Percentiles rank a stretch among this genome's conserved stretches.
phyloP scores from a whole-genome alignment of 2,113 vertebrate genomes.

The Phaethornis superciliosus region DNA sequence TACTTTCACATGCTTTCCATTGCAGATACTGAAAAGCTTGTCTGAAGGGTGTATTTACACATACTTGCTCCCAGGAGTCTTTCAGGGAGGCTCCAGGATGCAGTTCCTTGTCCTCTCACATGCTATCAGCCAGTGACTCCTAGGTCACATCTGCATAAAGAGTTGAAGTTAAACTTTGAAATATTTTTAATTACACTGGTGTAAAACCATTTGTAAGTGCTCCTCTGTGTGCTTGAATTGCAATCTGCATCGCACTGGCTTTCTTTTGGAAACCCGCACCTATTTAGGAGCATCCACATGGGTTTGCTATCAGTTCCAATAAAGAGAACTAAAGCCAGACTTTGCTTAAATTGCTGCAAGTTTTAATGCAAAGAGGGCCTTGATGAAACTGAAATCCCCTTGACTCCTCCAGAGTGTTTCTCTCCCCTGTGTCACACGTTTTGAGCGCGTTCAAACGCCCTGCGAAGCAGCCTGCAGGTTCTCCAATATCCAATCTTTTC shows the following conservation, averaged over 20 bases:
- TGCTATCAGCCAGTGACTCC: not conserved
- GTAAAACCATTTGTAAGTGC: not conserved
- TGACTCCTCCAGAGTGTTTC: not conserved
- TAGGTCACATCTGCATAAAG: not conserved
- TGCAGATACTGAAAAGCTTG: not conserved
- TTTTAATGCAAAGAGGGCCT: conserved; percentile 1
- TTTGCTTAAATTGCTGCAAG: not conserved
- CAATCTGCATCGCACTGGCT: not conserved
- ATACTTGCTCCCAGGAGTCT: not conserved
- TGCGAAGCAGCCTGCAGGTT: not conserved
- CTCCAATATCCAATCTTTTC: conserved; percentile 39
- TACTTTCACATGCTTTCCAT: not conserved
- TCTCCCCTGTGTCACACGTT: not conserved
- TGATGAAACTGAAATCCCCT: not conserved
- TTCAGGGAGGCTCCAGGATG: not conserved
- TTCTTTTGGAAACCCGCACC: not conserved
- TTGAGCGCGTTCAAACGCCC: rapidly evolving
- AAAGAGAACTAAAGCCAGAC: conserved; percentile 2
- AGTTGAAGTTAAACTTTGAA: not conserved
- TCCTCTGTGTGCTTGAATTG: not conserved
- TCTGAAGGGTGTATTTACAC: not conserved
- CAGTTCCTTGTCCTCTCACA: not conserved
- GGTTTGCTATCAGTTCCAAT: not conserved
- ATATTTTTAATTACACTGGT: not conserved
- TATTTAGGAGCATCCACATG: not conserved